Conservation (phyloP, 2,113 vertebrate genomes). For the Dasyprocta punctata region DNA sequence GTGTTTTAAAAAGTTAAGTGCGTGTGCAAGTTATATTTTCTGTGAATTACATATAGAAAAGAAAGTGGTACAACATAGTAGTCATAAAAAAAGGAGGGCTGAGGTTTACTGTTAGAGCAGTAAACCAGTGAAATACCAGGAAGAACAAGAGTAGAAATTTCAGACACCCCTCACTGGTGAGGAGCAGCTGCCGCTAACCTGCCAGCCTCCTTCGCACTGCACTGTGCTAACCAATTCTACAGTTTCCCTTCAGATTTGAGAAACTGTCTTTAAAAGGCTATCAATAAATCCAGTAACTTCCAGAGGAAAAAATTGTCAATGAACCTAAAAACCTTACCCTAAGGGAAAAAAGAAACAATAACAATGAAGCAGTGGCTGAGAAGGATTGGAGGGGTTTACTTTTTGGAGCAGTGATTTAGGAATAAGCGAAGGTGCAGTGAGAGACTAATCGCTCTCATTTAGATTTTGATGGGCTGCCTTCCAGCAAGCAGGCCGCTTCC, state of each 20-base stretch:
- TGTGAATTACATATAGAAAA: slow-evolving; percentile 21
- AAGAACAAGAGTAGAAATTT: background rate
- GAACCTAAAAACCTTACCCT: background rate
- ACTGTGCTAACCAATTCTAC: background rate
- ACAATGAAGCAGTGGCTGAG: background rate
- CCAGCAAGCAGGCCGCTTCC: background rate
- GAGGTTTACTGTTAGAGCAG: background rate
- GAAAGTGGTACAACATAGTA: slow-evolving; percentile 9
- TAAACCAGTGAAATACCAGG: background rate
- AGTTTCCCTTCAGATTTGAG: background rate
- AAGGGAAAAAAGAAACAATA: background rate
- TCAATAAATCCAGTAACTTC: background rate
- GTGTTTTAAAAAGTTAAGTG: background rate
- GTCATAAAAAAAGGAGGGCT: background rate
- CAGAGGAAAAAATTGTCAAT: background rate
- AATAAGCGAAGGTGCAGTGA: background rate
- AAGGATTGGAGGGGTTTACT: background rate
- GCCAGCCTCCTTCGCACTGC: background rate
- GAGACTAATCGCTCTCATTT: background rate
- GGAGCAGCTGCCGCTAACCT: background rate
- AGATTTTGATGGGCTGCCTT: background rate
- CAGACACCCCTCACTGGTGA: background rate
- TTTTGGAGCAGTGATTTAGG: background rate
- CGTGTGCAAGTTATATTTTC: background rate
- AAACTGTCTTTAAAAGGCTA: background rate